Evolutionary conservation across 2,888 invertebrate species (phyloP).

Genomic region (Agrochola macilenta): DNA sequence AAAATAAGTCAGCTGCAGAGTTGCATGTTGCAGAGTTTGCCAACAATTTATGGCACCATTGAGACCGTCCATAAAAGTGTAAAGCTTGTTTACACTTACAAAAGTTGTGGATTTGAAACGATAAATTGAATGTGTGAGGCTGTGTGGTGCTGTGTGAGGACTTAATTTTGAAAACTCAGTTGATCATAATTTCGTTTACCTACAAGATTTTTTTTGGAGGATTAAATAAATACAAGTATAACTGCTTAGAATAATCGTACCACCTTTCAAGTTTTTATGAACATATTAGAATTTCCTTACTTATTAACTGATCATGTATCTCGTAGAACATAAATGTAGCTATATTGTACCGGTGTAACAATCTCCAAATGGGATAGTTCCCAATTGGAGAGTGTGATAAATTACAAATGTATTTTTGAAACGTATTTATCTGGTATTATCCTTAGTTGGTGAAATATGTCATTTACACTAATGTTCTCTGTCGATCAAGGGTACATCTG

Average conservation of each 20-base stretch:
- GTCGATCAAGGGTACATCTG: background rate
- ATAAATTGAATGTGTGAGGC: background rate
- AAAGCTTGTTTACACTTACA: constrained; percentile 29
- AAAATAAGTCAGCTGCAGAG: constrained; percentile 27
- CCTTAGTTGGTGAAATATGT: no score
- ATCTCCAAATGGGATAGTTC: background rate
- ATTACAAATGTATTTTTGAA: background rate
- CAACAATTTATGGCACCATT: constrained; percentile 33
- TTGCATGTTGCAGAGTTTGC: constrained; percentile 41
- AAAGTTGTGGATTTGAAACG: constrained; percentile 17
- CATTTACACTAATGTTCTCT: background rate
- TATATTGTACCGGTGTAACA: background rate
- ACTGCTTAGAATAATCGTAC: background rate
- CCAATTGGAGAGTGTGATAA: background rate
- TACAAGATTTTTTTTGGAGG: background rate
- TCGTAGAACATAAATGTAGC: background rate
- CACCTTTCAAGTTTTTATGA: background rate
- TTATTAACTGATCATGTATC: no score
- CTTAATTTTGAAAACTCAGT: background rate
- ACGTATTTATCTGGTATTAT: background rate
- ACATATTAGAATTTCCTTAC: background rate
- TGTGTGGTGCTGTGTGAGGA: no score
- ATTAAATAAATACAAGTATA: background rate
- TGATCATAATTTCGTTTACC: background rate
- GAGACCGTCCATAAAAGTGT: constrained; percentile 31